Base-by-base conservation (phyloP, 2,888 invertebrate species). In the Chrysolina haemoptera region DNA sequence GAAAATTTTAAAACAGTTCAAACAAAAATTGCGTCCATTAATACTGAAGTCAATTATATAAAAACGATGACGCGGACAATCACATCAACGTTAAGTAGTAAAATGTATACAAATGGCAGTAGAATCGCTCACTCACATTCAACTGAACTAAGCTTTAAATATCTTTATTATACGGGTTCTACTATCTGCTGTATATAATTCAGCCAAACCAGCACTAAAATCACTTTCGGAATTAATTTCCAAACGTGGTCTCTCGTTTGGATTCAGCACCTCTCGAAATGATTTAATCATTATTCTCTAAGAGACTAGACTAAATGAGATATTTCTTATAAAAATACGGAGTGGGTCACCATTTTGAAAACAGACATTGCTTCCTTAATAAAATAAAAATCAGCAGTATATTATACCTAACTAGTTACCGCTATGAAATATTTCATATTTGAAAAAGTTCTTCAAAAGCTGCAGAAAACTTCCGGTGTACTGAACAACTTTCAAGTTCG, bases 71-170 rank as follows among this genome's bases (percentile, higher is more conserved):
- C 55, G 20, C 10, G 18, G 12, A 53, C 5, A 16, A 53, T 53
- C 16, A 48, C 55, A 55, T 14, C 22, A 55, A 55, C 53, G 22
- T 22, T 55, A 20, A 55, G 22, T 55, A 55, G 20, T 55, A 14
- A 55, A 55, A 18, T 55, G 14, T 22, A 20, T 55, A 20, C 22
- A 55, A 55, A 55, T 55, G 55, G 55, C 55, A 55, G 55, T 55
- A 55, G 18, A 22, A 55, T 48, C 16, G 18, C 14, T 55, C 11
- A 4, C 10, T 55, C 10, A 55, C 22, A 6, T 20, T 55, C 6
- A 55, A 55, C 20, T 14, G 12, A 46, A 46, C 14, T 46, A n/a
- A 46, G 5, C 46, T 6, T 14, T 46, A 2, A 10, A 43, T 43
- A 35, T 46, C n/a, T 12, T 14, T 12, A 46, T 46, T 12, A 14